Percentiles rank a stretch among this genome's conserved stretches.
These are phyloP conservation scores for Bombylius discolor DNA, from an alignment of 2,888 invertebrate species.

Conservation along the genomic window DNA sequence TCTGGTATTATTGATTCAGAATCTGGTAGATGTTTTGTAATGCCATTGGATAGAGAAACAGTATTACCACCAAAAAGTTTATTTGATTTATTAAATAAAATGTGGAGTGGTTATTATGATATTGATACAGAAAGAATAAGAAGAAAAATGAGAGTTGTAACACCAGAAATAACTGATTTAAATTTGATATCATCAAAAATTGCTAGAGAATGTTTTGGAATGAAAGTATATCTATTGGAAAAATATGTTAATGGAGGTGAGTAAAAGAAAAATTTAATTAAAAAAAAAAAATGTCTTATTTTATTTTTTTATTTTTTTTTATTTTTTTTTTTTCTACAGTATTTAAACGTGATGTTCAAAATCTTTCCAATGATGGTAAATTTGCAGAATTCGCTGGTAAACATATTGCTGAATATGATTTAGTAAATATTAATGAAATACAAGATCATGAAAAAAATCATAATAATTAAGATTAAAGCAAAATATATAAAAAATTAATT, in stretches of 20 bases:
- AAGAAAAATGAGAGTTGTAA: conserved; percentile 59
- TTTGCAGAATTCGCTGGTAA: conserved; percentile 69
- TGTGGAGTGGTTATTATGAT: conserved; percentile 66
- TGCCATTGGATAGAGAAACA: conserved; percentile 67
- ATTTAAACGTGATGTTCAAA: conserved; percentile 43
- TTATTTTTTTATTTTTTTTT: background rate
- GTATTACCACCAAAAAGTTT: conserved; percentile 69
- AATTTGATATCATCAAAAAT: conserved; percentile 55
- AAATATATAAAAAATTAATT: no score
- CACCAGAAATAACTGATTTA: conserved; percentile 53
- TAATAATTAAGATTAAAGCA: no score
- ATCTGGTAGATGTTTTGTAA: conserved; percentile 71
- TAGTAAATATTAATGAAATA: conserved; percentile 54
- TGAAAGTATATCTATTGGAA: conserved; percentile 61
- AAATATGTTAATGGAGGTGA: conserved; percentile 52
- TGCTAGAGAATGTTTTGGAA: conserved; percentile 52
- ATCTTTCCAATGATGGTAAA: conserved; percentile 39
- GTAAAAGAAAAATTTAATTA: conserved; percentile 19
- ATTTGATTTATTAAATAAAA: conserved; percentile 65
- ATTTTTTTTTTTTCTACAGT: conserved; percentile 36
- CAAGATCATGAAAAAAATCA: conserved; percentile 38
- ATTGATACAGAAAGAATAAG: conserved; percentile 69
- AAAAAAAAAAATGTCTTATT: no score
- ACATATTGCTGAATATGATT: conserved; percentile 57
- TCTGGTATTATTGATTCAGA: conserved; percentile 67